phyloP scores from a whole-genome alignment of 2,888 invertebrate genomes.

The Xanthorhoe designata region DNA sequence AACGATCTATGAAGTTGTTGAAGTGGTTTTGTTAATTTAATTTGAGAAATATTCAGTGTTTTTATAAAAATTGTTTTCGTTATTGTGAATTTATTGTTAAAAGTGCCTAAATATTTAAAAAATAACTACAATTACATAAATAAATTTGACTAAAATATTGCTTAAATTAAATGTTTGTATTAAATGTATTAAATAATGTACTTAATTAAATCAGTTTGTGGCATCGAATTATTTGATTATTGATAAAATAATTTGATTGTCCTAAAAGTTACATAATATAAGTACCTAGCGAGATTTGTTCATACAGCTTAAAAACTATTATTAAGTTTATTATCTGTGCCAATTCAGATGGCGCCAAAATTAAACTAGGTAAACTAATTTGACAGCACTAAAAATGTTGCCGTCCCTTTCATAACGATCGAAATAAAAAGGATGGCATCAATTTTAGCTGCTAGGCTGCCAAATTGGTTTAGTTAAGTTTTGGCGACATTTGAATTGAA shows the following conservation, averaged over 20 bases:
- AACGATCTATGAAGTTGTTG: too few relatives aligned
- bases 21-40: neutral
- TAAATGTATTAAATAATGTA: slow-evolving; percentile 52
- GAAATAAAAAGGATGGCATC: too few relatives aligned
- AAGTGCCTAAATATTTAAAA: slow-evolving; percentile 43
- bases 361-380: too few relatives aligned
- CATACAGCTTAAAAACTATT: neutral
- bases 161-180: slow-evolving; percentile 24
- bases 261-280: slow-evolving; percentile 3
- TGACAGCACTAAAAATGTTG: too few relatives aligned
- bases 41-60: neutral
- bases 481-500: too few relatives aligned
- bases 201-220: slow-evolving; percentile 54
- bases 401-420: too few relatives aligned
- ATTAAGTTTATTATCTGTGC: neutral
- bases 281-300: neutral
- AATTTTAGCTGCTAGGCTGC: too few relatives aligned
- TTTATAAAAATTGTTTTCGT: slow-evolving; percentile 5
- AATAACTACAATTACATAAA: slow-evolving; percentile 38
- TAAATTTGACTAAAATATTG: slow-evolving; percentile 38
- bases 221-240: slow-evolving; percentile 44
- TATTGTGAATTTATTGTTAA: slow-evolving; percentile 22
- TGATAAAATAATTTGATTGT: slow-evolving; percentile 9
- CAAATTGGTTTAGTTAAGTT: too few relatives aligned
- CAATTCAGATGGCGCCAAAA: too few relatives aligned